Evolutionary conservation across 2,113 vertebrate genomes (phyloP), one percentile per base, ranked within the genome.

Genomic region (Hystrix brachyura): DNA sequence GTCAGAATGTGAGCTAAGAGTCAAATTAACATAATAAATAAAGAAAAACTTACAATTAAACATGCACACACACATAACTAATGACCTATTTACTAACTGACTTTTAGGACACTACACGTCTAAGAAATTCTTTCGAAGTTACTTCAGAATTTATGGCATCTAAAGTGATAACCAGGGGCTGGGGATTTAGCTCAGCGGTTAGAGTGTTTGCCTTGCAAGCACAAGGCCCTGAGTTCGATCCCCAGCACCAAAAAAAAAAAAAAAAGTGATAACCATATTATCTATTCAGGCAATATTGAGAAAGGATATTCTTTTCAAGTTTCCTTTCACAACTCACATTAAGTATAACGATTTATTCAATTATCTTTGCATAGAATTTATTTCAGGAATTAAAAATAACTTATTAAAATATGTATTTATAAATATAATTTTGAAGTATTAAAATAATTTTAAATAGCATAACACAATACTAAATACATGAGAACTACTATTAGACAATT

Each of bases 281-380:
- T 74, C 8, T 64, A 71, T 79, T 80, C 62, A 85, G 32, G 79
- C 27, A 88, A 25, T 71, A 65, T 21, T n/a, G 21, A 21, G 8
- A 23, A 92, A 65, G 21, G 8, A 34, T 13, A 87, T 43, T 87
- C 14, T 79, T 91, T 87, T 71, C 48, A 84, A 81, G 13, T 65
- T 72, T 65, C 3, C 38, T 81, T 94, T 92, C 27, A 80, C 32
- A 19, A 74, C 13, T 94, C 51, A 79, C 71, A 48, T 67, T 60
- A 91, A 67, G 17, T 38, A 65, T 38, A 74, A 94, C 48, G 12
- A 78, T 81, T 79, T 51, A 65, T 84, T 87, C 17, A 59, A 29
- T 88, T 97, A 85, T 18, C 43, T 88, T 95, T 79, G 38, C 14
- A 83, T 53, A 79, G 12, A 79, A 64, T 34, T 88, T 84, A 27